Evolutionary conservation across 2,113 vertebrate species (phyloP), one percentile per base, ranked within the genome.

Genomic region (Odontophorus gujanensis): DNA sequence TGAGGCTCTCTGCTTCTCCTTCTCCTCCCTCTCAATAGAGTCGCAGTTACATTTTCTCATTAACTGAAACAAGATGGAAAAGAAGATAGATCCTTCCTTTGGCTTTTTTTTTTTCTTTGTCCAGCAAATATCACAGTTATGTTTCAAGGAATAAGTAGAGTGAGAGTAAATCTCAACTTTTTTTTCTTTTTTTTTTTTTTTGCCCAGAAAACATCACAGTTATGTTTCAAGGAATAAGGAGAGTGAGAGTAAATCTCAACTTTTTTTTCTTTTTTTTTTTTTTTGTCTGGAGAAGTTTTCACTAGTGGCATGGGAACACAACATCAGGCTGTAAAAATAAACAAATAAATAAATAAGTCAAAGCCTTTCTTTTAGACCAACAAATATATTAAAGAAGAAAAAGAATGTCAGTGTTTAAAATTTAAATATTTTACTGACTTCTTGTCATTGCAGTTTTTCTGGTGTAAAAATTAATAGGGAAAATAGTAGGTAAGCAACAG

Each of bases 281-380:
- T 74, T 85, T 90, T 81, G 84, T 82, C 69, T 86, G 73, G 69
- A 79, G 85, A 81, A 74, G 65, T 94, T 94, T 94, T 95, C 85
- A 90, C 43, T 88, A 86, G 76, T 80, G 73, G 25, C 6, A 0
- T 86, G 85, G 93, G 90, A 95, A 69, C 36, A 36, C 36, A 28
- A 48, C 78, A 72, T 87, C 76, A 94, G 76, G 24, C 65, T 20
- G 13, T 26, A 92, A 95, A 94, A 95, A 91, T 25, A 81, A 93
- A 71, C 26, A 91, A 91, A 90, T 26, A 91, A 91, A 90, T 81
- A 92, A 95, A 94, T 85, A 82, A 83, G 92, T 71, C 36, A 91
- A 90, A 81, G 51, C 73, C 92, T 50, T 65, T 91, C 34, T 75
- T 95, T 42, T 50, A 78, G 61, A 68, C 87, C 69, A 86, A n/a